phyloP scores from a whole-genome alignment of 2,888 invertebrate species.

The Dendrolimus houi region DNA sequence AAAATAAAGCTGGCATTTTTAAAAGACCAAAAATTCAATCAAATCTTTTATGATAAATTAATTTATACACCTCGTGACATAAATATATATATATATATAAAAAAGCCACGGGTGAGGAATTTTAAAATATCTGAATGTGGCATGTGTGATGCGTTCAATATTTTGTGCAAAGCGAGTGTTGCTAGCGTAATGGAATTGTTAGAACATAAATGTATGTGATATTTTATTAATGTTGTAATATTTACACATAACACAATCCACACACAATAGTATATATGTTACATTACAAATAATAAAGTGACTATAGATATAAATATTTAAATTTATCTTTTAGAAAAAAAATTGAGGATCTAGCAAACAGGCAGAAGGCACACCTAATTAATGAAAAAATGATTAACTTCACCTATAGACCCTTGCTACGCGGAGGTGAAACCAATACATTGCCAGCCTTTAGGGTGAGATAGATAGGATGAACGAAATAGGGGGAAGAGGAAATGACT shows the following conservation, averaged over 20 bases:
- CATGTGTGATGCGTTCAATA: conserved; percentile 52
- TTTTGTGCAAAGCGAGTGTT: conserved; percentile 47
- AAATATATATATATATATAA: conserved; percentile 9
- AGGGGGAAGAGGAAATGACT: no score
- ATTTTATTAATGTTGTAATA: conserved; percentile 15
- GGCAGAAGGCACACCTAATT: no score
- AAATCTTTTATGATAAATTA: conserved; percentile 9
- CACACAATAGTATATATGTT: conserved; percentile 16
- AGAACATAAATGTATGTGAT: conserved; percentile 22
- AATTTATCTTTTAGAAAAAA: no score
- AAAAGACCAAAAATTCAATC: conserved; percentile 20
- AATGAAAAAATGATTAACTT: no score
- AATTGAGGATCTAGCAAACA: no score
- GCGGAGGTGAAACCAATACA: no score
- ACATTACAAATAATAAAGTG: background rate
- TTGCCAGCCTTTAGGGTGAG: no score
- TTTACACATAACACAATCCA: conserved; percentile 64
- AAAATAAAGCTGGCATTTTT: no score
- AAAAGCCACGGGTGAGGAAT: conserved; percentile 18
- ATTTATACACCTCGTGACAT: conserved; percentile 20
- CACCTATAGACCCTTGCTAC: no score
- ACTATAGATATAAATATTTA: background rate
- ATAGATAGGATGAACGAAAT: no score
- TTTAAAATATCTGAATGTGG: conserved; percentile 50
- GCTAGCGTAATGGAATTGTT: conserved; percentile 41